Evolutionary conservation across 2,797 vertebrate genomes (phyloP).

Genomic region (Pipistrellus kuhlii): DNA sequence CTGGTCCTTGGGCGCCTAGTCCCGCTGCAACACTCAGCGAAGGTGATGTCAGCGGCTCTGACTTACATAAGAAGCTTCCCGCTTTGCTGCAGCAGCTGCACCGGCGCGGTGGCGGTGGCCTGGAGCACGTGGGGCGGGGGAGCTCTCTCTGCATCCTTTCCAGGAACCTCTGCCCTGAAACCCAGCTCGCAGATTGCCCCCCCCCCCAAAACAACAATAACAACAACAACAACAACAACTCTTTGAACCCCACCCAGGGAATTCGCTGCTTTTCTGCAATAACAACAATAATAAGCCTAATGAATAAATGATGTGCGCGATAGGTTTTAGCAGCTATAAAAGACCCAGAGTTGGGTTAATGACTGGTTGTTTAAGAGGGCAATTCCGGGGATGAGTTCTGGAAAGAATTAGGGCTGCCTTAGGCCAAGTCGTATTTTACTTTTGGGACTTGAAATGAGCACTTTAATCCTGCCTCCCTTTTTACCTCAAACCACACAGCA

Average conservation of each 20-base stretch:
- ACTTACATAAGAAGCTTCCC: conserved; percentile 87
- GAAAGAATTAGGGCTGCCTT: conserved; percentile 76
- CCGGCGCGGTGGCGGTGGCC: conserved; percentile 67
- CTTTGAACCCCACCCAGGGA: conserved; percentile 71
- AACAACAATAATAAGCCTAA: conserved; percentile 82
- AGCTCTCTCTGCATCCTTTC: conserved; percentile 65
- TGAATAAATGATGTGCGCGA: conserved; percentile 75
- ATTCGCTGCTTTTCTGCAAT: conserved; percentile 75
- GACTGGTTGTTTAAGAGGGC: conserved; percentile 82
- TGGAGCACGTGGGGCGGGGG: not conserved
- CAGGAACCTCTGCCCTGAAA: conserved; percentile 13
- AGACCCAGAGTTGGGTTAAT: conserved; percentile 82
- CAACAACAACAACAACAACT: not conserved
- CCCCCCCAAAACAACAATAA: too few relatives aligned
- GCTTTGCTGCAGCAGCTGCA: conserved; percentile 81
- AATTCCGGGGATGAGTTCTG: conserved; percentile 77
- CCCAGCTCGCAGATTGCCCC: not conserved
- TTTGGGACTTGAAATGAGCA: conserved; percentile 74
- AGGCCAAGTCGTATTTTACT: conserved; percentile 84
- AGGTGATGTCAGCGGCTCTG: conserved; percentile 88
- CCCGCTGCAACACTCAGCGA: conserved; percentile 59
- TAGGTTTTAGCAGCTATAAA: conserved; percentile 78
- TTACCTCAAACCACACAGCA: conserved; percentile 78
- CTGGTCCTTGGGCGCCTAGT: conserved; percentile 50
- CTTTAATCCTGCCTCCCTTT: conserved; percentile 80